phyloP scores from a whole-genome alignment of 2,113 vertebrate species.

The Psilopogon haemacephalus region DNA sequence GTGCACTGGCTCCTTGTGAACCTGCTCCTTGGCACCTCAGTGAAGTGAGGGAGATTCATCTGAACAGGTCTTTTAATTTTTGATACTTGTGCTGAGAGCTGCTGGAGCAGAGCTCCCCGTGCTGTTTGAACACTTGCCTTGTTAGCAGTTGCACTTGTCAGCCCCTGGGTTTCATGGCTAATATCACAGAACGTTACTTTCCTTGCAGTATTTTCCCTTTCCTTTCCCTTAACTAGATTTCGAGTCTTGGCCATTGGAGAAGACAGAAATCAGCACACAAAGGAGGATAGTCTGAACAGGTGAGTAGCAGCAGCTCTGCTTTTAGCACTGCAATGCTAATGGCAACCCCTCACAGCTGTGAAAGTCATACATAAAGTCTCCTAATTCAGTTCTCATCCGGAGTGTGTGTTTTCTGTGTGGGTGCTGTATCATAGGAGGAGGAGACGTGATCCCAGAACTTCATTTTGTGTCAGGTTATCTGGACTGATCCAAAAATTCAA shows the following conservation, averaged over 20 bases:
- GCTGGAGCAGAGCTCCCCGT: neutral
- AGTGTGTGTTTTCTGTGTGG: neutral
- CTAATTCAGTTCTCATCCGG: neutral
- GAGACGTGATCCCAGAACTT: neutral
- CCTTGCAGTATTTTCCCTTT: neutral
- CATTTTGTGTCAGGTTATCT: neutral
- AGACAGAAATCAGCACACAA: constrained; percentile 47
- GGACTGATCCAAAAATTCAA: neutral
- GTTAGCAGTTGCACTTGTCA: neutral
- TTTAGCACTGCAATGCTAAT: neutral
- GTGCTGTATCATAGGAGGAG: neutral
- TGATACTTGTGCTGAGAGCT: neutral
- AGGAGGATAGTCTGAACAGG: constrained; percentile 75
- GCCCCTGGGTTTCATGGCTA: neutral
- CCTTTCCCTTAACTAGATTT: constrained; percentile 75
- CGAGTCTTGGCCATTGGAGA: constrained; percentile 85
- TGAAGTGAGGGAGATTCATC: neutral
- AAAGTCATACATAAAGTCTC: neutral
- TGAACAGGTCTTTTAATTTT: neutral
- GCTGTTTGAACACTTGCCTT: neutral
- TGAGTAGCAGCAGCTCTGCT: neutral
- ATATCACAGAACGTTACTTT: neutral
- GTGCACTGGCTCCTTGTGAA: neutral
- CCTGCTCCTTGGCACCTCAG: neutral
- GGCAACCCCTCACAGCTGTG: neutral